Conservation (phyloP, 2,797 vertebrate genomes). For the Enteromius thamalakanensis region DNA sequence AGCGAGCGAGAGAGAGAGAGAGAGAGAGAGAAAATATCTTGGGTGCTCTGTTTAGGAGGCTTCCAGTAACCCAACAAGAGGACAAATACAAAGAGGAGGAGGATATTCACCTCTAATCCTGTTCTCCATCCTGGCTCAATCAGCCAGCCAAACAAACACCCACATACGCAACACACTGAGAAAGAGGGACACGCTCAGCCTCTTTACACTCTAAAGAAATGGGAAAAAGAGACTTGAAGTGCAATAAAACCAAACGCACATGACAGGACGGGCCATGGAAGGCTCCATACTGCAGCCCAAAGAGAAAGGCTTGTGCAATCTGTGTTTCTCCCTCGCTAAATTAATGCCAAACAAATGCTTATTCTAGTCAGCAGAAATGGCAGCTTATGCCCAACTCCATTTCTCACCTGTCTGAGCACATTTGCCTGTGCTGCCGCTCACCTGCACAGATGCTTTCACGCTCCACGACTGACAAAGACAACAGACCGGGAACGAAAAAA, state of each 20-base stretch:
- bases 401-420: constrained; percentile 64
- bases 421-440: constrained; percentile 55
- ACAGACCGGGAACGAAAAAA: constrained; percentile 43
- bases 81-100: constrained; percentile 39
- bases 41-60: constrained; percentile 38
- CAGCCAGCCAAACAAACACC: constrained; percentile 50
- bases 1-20: background rate
- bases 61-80: constrained; percentile 31
- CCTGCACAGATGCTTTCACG: constrained; percentile 54
- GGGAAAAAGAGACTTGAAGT: constrained; percentile 12
- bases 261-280: constrained; percentile 25
- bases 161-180: constrained; percentile 25
- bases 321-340: constrained; percentile 45
- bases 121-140: constrained; percentile 56
- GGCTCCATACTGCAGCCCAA: background rate
- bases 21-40: background rate
- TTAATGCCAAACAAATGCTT: constrained; percentile 58
- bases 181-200: constrained; percentile 32
- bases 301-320: constrained; percentile 28
- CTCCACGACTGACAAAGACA: constrained; percentile 47
- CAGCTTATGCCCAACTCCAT: constrained; percentile 48
- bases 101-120: constrained; percentile 56
- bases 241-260: constrained; percentile 24
- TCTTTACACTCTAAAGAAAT: constrained; percentile 22
- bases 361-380: constrained; percentile 55